These are phyloP conservation scores for Harpalus rubripes DNA, from an alignment of 2,888 invertebrate species.

Conservation along the genomic window DNA sequence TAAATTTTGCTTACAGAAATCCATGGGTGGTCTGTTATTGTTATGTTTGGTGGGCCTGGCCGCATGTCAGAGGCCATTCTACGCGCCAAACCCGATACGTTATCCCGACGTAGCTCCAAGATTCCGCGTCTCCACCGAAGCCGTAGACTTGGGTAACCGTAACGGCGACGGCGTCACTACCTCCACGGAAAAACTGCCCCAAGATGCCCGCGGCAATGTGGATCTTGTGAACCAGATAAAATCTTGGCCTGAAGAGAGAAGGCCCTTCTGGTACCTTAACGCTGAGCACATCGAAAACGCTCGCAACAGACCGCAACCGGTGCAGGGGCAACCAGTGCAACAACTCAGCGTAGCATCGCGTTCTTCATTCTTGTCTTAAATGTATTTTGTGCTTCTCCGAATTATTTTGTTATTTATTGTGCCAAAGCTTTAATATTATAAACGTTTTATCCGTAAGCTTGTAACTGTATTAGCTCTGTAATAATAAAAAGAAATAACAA, in stretches of 20 bases:
- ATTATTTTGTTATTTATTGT: constrained; percentile 43
- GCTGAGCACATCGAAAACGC: constrained; percentile 82
- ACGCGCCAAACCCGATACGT: constrained; percentile 82
- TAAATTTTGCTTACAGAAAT: constrained; percentile 33
- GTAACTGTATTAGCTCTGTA: constrained; percentile 26
- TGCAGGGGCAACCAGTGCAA: constrained; percentile 69
- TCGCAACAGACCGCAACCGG: constrained; percentile 73
- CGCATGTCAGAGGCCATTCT: constrained; percentile 82
- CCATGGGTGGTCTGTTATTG: constrained; percentile 7
- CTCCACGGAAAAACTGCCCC: constrained; percentile 79
- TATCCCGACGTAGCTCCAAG: constrained; percentile 80
- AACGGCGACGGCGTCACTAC: constrained; percentile 63
- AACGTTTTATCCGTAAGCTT: constrained; percentile 12
- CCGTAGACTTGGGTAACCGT: constrained; percentile 42
- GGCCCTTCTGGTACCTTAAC: constrained; percentile 87
- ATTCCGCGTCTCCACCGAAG: constrained; percentile 72
- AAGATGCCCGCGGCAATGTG: constrained; percentile 84
- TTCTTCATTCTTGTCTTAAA: constrained; percentile 55
- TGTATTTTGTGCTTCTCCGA: neutral
- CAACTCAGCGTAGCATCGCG: constrained; percentile 46
- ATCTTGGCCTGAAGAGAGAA: constrained; percentile 83
- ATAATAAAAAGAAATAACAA: constrained; percentile 41
- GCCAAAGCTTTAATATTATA: constrained; percentile 50
- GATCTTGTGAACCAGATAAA: constrained; percentile 82
- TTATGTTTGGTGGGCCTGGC: constrained; percentile 66